Conservation (phyloP, 1,140 invertebrate genomes). For the Drosophila parabipectinata region DNA sequence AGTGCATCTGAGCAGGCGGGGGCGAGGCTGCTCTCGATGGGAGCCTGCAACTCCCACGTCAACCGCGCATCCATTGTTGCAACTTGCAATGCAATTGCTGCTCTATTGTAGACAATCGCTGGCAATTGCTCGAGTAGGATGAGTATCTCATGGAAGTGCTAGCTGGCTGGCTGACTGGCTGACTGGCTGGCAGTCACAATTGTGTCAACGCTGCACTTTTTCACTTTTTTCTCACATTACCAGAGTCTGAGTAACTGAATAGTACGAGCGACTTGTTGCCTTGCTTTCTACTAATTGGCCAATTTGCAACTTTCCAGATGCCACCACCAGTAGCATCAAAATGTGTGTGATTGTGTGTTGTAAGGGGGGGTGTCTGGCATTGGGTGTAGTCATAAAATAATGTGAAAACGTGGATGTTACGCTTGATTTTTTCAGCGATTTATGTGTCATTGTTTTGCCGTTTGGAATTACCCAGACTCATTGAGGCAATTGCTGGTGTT, state of each 20-base stretch:
- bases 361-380: neutral
- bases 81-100: slow-evolving; percentile 14
- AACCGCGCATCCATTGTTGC: slow-evolving; percentile 22
- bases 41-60: slow-evolving; percentile 21
- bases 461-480: slow-evolving; percentile 66
- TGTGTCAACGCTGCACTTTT: slow-evolving; percentile 67
- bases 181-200: slow-evolving; percentile 42
- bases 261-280: slow-evolving; percentile 58
- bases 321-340: neutral
- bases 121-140: slow-evolving; percentile 35
- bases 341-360: neutral
- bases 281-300: slow-evolving; percentile 56
- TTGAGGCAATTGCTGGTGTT: slow-evolving; percentile 28
- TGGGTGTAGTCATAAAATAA: slow-evolving; percentile 14
- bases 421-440: slow-evolving; percentile 65
- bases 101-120: slow-evolving; percentile 18
- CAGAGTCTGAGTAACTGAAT: slow-evolving; percentile 44
- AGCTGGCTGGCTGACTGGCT: no score
- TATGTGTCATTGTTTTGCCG: slow-evolving; percentile 73
- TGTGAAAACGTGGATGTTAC: slow-evolving; percentile 57
- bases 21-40: neutral
- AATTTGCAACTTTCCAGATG: slow-evolving; percentile 64
- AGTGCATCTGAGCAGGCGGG: neutral
- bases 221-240: slow-evolving; percentile 68
- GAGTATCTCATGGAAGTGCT: slow-evolving; percentile 34